Conservation (phyloP, 1,140 invertebrate genomes). For the Brachionus plicatilis region DNA sequence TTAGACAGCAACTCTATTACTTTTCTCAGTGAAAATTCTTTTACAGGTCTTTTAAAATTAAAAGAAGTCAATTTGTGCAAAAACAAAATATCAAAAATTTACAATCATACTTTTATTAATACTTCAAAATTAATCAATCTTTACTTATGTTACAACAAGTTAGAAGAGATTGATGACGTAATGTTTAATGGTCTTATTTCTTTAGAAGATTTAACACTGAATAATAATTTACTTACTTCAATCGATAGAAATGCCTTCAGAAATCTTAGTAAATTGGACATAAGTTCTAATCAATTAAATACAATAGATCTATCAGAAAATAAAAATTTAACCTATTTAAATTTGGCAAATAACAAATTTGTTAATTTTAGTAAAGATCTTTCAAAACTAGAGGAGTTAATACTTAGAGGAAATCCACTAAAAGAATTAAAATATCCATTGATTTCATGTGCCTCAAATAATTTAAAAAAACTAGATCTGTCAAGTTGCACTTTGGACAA, state of each 20-base stretch:
- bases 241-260: background rate
- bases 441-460: background rate
- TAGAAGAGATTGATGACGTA: background rate
- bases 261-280: background rate
- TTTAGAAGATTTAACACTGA: background rate
- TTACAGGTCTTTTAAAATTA: background rate
- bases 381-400: background rate
- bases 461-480: background rate
- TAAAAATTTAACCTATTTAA: background rate
- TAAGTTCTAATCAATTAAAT: background rate
- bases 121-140: background rate
- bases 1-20: background rate
- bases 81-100: background rate
- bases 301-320: background rate
- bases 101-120: background rate
- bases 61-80: background rate
- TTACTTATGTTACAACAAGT: background rate
- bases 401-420: background rate
- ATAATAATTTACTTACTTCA: background rate
- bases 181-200: background rate
- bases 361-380: background rate
- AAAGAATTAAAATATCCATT: background rate
- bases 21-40: background rate
- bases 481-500: background rate
- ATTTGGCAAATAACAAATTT: background rate